phyloP scores from a whole-genome alignment of 2,113 vertebrate genomes.

The Clinocottus analis region DNA sequence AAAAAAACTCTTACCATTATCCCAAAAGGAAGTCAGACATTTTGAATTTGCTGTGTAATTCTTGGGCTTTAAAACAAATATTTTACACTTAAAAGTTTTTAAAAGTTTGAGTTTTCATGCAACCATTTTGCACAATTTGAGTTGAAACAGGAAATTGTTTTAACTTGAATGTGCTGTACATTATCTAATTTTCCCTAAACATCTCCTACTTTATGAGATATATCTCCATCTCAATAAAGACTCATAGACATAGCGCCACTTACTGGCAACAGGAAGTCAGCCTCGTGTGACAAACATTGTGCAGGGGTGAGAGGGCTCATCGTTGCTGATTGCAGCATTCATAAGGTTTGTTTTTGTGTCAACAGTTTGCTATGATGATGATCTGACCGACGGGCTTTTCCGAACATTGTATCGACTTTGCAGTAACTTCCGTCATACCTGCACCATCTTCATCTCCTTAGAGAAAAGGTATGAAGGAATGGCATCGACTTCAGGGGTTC shows the following conservation, averaged over 20 bases:
- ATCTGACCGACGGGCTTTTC: slow-evolving; percentile 92
- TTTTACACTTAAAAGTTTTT: too few species aligned
- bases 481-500: not conserved
- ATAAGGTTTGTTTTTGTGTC: slow-evolving; percentile 4
- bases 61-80: too few species aligned
- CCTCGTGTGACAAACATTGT: not conserved
- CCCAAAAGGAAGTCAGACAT: too few species aligned
- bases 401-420: slow-evolving; percentile 85
- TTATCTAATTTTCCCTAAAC: too few species aligned
- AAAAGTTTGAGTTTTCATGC: too few species aligned
- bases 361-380: slow-evolving; percentile 94
- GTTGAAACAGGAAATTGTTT: too few species aligned
- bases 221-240: not conserved
- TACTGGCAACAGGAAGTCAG: not conserved
- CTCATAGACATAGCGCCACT: not conserved
- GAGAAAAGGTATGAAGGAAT: slow-evolving; percentile 88
- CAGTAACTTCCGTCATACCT: slow-evolving; percentile 80
- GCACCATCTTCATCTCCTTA: slow-evolving; percentile 86
- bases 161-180: too few species aligned
- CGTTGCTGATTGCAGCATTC: not conserved
- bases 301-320: too few species aligned
- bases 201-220: not conserved
- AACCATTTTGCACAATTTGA: too few species aligned
- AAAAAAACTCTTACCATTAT: too few species aligned
- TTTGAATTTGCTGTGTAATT: too few species aligned